Base-by-base conservation (phyloP, 2,113 vertebrate genomes). In the Pampusana beccarii region DNA sequence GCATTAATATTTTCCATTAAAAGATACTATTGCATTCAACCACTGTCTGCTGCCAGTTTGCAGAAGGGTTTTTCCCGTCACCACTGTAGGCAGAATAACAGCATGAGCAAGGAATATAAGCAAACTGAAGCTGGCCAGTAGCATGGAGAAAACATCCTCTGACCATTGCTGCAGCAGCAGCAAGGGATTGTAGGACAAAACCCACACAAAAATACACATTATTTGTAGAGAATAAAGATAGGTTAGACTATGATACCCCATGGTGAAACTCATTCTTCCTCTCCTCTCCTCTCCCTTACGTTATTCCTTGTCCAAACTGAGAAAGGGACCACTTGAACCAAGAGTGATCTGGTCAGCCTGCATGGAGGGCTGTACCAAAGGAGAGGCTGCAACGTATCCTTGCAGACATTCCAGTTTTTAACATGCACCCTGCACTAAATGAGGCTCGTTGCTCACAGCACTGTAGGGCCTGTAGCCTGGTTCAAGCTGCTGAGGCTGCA, bases 391-490 rank as follows among this genome's bases (percentile, higher is more conserved):
- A 56, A 31, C 5, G 13, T 16, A 33, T 4, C 31, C 40, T 61
- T 61, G 60, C 36, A 73, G 46, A 36, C 6, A 14, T 8, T 7
- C 21, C 25, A 10, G 15, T 8, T 89, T 51, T 74, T 16, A 67
- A 38, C 42, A 23, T 0, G 3, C 3, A 19, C 10, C 21, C 34
- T 54, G 19, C 0, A 2, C 33, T 50, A 71, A 70, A 42, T 0
- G 4, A 65, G 31, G 36, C 46, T 67, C 3, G 0, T 4, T 44
- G 66, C 38, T 56, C 21, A 31, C 65, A 58, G 53, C 3, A 0
- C 26, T 29, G 38, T 1, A 46, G 10, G n/a, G 42, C 19, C 26
- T 14, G 40, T 25, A 24, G 13, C 28, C 23, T 1, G 0, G 20
- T 29, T 67, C 51, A 51, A 21, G 13, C 3, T 50, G 26, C 64